Evolutionary conservation across 2,888 invertebrate genomes (phyloP).

Genomic region (Cacoxenus indagator): DNA sequence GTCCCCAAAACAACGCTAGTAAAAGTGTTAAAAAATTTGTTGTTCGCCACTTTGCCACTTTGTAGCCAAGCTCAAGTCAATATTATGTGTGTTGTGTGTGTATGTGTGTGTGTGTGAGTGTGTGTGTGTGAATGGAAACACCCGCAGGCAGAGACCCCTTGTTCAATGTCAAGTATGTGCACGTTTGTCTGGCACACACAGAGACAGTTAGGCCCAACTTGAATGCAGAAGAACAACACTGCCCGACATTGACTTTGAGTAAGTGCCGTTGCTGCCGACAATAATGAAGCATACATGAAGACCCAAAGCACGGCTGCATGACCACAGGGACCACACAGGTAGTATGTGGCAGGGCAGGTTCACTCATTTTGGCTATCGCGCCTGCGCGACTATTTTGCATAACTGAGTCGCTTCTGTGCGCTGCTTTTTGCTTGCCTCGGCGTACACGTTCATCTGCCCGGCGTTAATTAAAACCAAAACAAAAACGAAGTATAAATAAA

Average conservation of each 20-base stretch:
- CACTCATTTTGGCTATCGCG: neutral
- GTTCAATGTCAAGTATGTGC: constrained; percentile 15
- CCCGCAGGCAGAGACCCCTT: constrained; percentile 16
- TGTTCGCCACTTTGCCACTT: neutral
- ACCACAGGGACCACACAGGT: constrained; percentile 49
- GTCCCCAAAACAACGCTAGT: constrained; percentile 28
- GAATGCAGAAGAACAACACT: neutral
- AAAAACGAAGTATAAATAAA: too few species aligned
- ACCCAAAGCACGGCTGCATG: constrained; percentile 1
- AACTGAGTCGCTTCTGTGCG: constrained; percentile 13
- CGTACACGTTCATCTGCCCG: constrained; percentile 44
- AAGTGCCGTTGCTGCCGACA: constrained; percentile 19
- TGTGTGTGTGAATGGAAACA: neutral
- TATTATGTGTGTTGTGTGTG: neutral
- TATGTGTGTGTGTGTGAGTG: constrained; percentile 29
- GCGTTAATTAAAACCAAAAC: too few species aligned
- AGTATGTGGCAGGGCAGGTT: constrained; percentile 13
- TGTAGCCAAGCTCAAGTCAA: constrained; percentile 4
- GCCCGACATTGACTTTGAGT: constrained; percentile 19
- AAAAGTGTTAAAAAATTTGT: constrained; percentile 45
- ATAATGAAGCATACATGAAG: constrained; percentile 14
- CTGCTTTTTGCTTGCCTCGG: constrained; percentile 45
- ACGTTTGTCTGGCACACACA: neutral
- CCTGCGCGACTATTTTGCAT: neutral
- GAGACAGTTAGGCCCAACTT: constrained; percentile 14